These are phyloP conservation scores for Parnassius glacialis DNA, from an alignment of 2,888 invertebrate species.

Conservation along the genomic window DNA sequence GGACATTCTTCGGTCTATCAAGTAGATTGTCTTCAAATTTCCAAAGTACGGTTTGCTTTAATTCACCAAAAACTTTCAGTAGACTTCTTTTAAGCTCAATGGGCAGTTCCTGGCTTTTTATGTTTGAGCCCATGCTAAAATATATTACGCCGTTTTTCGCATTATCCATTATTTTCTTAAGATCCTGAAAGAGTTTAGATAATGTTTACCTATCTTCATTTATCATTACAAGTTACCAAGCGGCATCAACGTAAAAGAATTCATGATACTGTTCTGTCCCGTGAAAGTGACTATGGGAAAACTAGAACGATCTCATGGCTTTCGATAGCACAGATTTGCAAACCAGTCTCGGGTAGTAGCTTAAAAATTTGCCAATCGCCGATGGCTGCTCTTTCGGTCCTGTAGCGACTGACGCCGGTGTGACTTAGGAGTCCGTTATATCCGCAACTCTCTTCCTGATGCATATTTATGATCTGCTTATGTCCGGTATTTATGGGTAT, in stretches of 20 bases:
- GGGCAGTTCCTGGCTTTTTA: conserved; percentile 56
- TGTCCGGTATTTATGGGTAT: no score
- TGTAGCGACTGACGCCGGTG: no score
- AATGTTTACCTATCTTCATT: not conserved
- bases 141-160: conserved; percentile 63
- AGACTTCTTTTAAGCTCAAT: conserved; percentile 42
- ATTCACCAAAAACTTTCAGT: conserved; percentile 50
- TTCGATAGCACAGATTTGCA: not conserved
- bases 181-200: conserved; percentile 39
- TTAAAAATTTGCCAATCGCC: no score
- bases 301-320: not conserved
- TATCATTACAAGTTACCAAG: no score
- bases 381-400: no score
- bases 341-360: no score
- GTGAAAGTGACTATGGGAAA: not conserved
- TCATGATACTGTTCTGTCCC: no score
- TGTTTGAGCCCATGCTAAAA: conserved; percentile 68
- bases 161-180: conserved; percentile 55
- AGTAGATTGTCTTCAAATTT: conserved; percentile 60
- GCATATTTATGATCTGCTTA: no score
- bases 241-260: not conserved
- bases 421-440: no score
- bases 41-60: conserved; percentile 71
- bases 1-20: conserved; percentile 58
- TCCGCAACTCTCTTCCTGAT: no score